These are phyloP conservation scores for Metaphire vulgaris DNA, from an alignment of 1,140 invertebrate species.

Conservation along the genomic window DNA sequence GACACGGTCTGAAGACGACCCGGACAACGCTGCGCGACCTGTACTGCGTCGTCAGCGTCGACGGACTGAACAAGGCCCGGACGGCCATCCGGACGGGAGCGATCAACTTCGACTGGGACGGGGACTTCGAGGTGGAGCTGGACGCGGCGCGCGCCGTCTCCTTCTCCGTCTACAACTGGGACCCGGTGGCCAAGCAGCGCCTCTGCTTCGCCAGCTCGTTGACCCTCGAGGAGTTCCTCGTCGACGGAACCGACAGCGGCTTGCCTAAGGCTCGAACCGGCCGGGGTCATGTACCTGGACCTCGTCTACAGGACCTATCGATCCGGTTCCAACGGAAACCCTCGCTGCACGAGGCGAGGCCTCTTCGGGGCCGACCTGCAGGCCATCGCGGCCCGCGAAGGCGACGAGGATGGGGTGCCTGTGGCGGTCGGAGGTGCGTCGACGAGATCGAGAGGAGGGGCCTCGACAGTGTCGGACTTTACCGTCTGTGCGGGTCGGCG, in stretches of 20 bases:
- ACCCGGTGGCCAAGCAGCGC: constrained; percentile 62
- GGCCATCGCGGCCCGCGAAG: neutral
- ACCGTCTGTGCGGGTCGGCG: constrained; percentile 90
- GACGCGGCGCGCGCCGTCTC: constrained; percentile 88
- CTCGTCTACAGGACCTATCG: constrained; percentile 84
- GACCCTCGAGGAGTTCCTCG: constrained; percentile 55
- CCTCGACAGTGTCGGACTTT: constrained; percentile 87
- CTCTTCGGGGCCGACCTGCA: constrained; percentile 58
- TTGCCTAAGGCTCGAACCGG: constrained; percentile 79
- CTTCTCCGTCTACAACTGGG: constrained; percentile 96
- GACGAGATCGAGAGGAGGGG: constrained; percentile 93
- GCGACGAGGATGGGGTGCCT: constrained; percentile 59
- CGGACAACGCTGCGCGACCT: constrained; percentile 64
- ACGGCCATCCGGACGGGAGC: constrained; percentile 96
- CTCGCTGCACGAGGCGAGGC: constrained; percentile 32
- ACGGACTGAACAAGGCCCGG: constrained; percentile 90
- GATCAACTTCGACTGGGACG: constrained; percentile 97
- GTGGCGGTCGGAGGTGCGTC: constrained; percentile 82
- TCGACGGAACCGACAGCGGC: constrained; percentile 49
- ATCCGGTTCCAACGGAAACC: constrained; percentile 65
- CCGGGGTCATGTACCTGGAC: constrained; percentile 89
- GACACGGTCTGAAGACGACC: constrained; percentile 74
- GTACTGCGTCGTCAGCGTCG: constrained; percentile 94
- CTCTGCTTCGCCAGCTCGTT: constrained; percentile 51
- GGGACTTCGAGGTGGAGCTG: constrained; percentile 94